phyloP scores from a whole-genome alignment of 2,888 invertebrate genomes.

The Sabellastarte sp. region DNA sequence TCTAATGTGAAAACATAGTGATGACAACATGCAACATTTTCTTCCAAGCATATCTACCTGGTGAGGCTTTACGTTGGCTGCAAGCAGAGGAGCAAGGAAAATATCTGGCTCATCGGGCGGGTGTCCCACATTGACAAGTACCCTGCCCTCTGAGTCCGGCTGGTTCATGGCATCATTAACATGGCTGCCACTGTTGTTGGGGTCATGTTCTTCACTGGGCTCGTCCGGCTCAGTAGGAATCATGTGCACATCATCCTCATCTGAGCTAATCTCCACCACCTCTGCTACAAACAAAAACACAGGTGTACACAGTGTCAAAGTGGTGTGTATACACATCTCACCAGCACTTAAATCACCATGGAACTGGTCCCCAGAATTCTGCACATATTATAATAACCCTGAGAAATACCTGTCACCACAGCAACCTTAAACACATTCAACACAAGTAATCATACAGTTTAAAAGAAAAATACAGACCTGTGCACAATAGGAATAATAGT shows the following conservation, averaged over 20 bases:
- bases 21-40: background rate
- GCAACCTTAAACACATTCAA: too few species aligned
- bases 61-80: conserved; percentile 90
- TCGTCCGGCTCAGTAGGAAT: conserved; percentile 74
- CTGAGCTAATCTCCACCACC: conserved; percentile 36
- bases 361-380: too few species aligned
- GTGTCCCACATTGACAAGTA: conserved; percentile 90
- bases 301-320: too few species aligned
- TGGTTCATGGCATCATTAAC: conserved; percentile 89
- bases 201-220: conserved; percentile 82
- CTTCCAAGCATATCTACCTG: conserved; percentile 70
- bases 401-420: too few species aligned
- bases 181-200: conserved; percentile 82
- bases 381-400: too few species aligned
- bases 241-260: conserved; percentile 77
- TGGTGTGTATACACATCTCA: too few species aligned
- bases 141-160: conserved; percentile 87
- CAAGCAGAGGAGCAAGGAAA: conserved; percentile 84
- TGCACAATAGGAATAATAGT: too few species aligned
- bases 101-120: conserved; percentile 86
- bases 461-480: too few species aligned
- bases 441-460: too few species aligned
- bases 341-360: too few species aligned
- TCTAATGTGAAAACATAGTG: background rate
- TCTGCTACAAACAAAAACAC: conserved; percentile 18